Evolutionary conservation across 2,113 vertebrate genomes (phyloP), one percentile per base, ranked within the genome.

Genomic region (Oostethus manadensis): DNA sequence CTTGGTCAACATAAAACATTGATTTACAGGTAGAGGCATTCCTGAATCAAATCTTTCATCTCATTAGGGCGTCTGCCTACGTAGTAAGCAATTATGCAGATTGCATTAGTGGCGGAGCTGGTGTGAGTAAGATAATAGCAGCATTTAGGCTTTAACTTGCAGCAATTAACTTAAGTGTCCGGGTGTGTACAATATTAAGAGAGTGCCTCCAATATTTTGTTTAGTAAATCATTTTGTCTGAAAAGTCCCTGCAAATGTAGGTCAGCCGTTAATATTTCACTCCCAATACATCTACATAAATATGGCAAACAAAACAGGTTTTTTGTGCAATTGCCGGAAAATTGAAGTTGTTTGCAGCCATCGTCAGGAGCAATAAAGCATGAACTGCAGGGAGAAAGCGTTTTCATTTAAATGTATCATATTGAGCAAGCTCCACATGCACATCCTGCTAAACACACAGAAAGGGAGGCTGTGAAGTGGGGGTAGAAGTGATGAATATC

Each of bases 401-500:
- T 0, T 58, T 61, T 23, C 11, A 70, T 71, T 51, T 42, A 68
- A 54, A 74, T 60, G 63, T 18, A 53, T 80, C 73, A 60, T 66
- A 33, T 54, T 64, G 66, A 73, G 58, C 17, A 48, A 14, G 62
- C 58, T 55, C 69, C 80, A 78, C 64, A 70, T 53, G 58, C 77
- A 71, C 77, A 84, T 80, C 83, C 61, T 40, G 23, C 76, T 81
- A 77, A 77, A 85, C 77, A 84, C 66, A 68, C 71, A 78, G 63
- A 58, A 35, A 47, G 70, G 58, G 72, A 9, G 42, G 54, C 68
- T 64, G 68, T 62, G 54, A 59, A 54, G 68, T 50, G 59, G 79
- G 76, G 84, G 77, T 77, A 69, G 81, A 78, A 50, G 77, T 69
- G 79, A 87, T 85, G 74, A 74, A 84, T 84, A 83, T 85, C 77